Percentiles rank a stretch among this genome's conserved stretches.
Conservation (phyloP, 2,797 vertebrate genomes). For the Labeo calbasu region DNA sequence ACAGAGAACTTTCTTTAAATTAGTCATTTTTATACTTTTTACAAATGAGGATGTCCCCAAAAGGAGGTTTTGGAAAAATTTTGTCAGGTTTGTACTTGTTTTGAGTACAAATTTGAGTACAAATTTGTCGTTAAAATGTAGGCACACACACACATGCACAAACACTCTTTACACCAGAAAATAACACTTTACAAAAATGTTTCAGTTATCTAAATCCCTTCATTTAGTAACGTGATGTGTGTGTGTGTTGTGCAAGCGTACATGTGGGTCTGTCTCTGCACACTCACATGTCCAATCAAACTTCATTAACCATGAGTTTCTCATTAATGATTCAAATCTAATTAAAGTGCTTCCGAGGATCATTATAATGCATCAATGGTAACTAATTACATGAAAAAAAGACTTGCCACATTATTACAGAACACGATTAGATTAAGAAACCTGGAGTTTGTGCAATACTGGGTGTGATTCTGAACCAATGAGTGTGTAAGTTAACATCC, state of each 20-base stretch:
- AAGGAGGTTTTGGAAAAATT: background rate
- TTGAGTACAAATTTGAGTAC: background rate
- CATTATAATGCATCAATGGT: slow-evolving; percentile 60
- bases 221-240: slow-evolving; percentile 24
- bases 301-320: slow-evolving; percentile 60
- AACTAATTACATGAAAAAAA: slow-evolving; percentile 59
- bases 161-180: background rate
- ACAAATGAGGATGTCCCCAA: background rate
- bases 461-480: slow-evolving; percentile 47
- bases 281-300: slow-evolving; percentile 57
- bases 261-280: slow-evolving; percentile 28
- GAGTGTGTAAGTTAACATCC: background rate
- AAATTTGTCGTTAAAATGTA: background rate
- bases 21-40: background rate
- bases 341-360: slow-evolving; percentile 62
- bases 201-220: slow-evolving; percentile 26
- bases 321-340: slow-evolving; percentile 62
- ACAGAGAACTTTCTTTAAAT: background rate
- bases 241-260: background rate
- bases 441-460: slow-evolving; percentile 52
- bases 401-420: slow-evolving; percentile 52
- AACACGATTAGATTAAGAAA: slow-evolving; percentile 58
- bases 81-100: background rate
- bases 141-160: background rate
- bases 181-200: background rate